Evolutionary conservation across 2,888 invertebrate species (phyloP).

Genomic region (Aleiodes testaceus): DNA sequence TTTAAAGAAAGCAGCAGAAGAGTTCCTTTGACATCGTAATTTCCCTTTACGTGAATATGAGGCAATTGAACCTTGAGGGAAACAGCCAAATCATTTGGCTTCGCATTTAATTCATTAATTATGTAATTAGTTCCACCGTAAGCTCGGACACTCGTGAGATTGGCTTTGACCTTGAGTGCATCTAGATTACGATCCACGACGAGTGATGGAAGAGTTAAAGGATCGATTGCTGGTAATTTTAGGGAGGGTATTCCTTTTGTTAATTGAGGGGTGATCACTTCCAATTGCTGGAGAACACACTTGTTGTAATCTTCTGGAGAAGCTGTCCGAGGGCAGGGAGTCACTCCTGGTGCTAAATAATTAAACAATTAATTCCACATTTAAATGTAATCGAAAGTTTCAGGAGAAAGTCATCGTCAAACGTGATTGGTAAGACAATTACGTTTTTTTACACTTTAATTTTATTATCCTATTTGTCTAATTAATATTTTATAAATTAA

Average conservation of each 20-base stretch:
- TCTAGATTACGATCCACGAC: constrained; percentile 83
- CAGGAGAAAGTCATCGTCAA: too few species aligned
- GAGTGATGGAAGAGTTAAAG: constrained; percentile 81
- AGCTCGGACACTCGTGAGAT: constrained; percentile 80
- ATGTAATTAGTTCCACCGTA: constrained; percentile 79
- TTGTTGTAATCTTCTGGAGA: constrained; percentile 62
- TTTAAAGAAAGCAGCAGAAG: constrained; percentile 74
- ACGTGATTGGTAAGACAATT: too few species aligned
- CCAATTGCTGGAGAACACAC: constrained; percentile 79
- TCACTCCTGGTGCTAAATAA: constrained; percentile 64
- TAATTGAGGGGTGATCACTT: constrained; percentile 77
- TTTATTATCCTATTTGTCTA: too few species aligned
- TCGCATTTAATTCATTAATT: constrained; percentile 75
- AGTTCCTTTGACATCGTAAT: constrained; percentile 75
- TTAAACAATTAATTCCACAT: background rate
- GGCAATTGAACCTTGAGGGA: constrained; percentile 73
- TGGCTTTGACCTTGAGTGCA: constrained; percentile 81
- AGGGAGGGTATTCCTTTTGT: constrained; percentile 81
- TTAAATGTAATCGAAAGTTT: too few species aligned
- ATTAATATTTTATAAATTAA: constrained; percentile 38
- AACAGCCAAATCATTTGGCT: constrained; percentile 72
- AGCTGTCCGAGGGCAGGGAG: constrained; percentile 59
- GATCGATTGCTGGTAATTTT: constrained; percentile 82
- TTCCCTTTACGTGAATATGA: constrained; percentile 72
- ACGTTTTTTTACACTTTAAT: too few species aligned